phyloP scores from a whole-genome alignment of 1,140 invertebrate species.

The Bactericera cockerelli region DNA sequence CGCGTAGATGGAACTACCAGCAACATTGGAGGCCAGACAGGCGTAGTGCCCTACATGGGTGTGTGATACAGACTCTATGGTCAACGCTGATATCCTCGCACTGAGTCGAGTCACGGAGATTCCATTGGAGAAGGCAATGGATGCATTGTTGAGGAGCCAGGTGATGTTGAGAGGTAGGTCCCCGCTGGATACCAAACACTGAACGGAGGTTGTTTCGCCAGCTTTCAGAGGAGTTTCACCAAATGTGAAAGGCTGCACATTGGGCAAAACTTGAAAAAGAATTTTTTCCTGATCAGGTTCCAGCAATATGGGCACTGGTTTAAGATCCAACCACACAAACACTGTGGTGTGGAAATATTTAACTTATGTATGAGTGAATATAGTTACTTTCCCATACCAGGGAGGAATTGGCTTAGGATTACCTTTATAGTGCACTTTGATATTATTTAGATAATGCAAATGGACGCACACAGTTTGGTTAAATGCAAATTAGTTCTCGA shows the following conservation, averaged over 20 bases:
- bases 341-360: too few relatives aligned
- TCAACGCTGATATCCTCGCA: slow-evolving; percentile 46
- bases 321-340: too few relatives aligned
- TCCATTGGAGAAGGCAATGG: slow-evolving; percentile 30
- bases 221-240: slow-evolving; percentile 45
- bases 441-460: too few relatives aligned
- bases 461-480: too few relatives aligned
- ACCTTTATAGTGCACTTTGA: too few relatives aligned
- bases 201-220: slow-evolving; percentile 42
- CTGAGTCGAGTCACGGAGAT: slow-evolving; percentile 40
- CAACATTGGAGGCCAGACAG: slow-evolving; percentile 47
- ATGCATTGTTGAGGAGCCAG: slow-evolving; percentile 38
- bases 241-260: slow-evolving; percentile 45
- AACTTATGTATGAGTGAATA: too few relatives aligned
- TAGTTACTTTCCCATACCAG: too few relatives aligned
- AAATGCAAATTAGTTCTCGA: too few relatives aligned
- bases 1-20: slow-evolving; percentile 31
- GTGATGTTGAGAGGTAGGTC: slow-evolving; percentile 45
- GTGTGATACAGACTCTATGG: slow-evolving; percentile 41
- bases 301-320: too few relatives aligned
- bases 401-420: too few relatives aligned
- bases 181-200: slow-evolving; percentile 47
- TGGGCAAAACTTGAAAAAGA: slow-evolving; percentile 52
- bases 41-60: slow-evolving; percentile 59
- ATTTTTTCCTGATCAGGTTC: too few relatives aligned